phyloP scores from a whole-genome alignment of 1,140 invertebrate species.

The Eurosta solidaginis region DNA sequence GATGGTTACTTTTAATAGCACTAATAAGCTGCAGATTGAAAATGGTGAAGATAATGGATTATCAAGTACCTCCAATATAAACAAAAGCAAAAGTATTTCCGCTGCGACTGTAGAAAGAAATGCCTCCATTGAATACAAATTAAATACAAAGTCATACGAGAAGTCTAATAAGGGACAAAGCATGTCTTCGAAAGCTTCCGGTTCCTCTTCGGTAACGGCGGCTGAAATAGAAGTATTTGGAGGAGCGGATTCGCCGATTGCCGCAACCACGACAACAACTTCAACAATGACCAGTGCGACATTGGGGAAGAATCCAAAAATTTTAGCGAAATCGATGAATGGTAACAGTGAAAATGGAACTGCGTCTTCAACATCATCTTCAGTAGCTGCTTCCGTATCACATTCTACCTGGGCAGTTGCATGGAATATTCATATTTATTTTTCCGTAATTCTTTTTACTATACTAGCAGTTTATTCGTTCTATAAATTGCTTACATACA shows the following conservation, averaged over 20 bases:
- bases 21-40: conserved; percentile 27
- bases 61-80: conserved; percentile 43
- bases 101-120: too few relatives aligned
- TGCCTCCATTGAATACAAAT: neutral
- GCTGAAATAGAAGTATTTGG: conserved; percentile 41
- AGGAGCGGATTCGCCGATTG: neutral
- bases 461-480: conserved; percentile 80
- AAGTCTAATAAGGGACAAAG: neutral
- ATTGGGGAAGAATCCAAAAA: neutral
- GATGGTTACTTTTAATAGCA: conserved; percentile 42
- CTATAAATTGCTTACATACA: conserved; percentile 79
- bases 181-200: neutral
- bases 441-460: conserved; percentile 80
- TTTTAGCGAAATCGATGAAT: conserved; percentile 25
- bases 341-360: conserved; percentile 25
- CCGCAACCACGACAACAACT: conserved; percentile 44
- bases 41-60: conserved; percentile 30
- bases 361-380: conserved; percentile 50
- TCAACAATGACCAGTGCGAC: conserved; percentile 37
- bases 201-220: conserved; percentile 44
- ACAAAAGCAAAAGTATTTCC: conserved; percentile 42
- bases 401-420: conserved; percentile 74
- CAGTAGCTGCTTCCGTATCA: conserved; percentile 53
- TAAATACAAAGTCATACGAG: neutral
- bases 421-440: conserved; percentile 88